phyloP scores from a whole-genome alignment of 2,888 invertebrate species.

The Agapostemon virescens region DNA sequence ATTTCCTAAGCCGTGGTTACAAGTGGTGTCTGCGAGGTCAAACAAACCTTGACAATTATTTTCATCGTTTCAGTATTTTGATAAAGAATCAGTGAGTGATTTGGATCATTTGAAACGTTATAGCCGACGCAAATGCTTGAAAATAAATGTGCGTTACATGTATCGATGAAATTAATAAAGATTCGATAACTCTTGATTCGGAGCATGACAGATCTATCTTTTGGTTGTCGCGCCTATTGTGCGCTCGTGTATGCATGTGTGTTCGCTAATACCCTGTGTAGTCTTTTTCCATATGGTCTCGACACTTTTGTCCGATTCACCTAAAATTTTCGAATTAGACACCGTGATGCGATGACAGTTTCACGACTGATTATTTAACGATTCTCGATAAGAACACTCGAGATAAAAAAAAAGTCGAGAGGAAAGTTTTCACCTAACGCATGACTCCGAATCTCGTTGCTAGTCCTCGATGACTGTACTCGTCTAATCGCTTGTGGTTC shows the following conservation, averaged over 20 bases:
- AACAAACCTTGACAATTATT: background rate
- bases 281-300: background rate
- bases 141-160: too few relatives aligned
- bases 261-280: background rate
- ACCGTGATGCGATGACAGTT: background rate
- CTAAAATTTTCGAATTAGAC: background rate
- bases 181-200: background rate
- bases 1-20: too few relatives aligned
- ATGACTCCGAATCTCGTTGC: background rate
- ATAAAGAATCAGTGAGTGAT: too few relatives aligned
- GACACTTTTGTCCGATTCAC: background rate
- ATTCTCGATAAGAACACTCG: background rate
- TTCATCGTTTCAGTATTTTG: too few relatives aligned
- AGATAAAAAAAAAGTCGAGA: background rate
- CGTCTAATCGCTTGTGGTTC: background rate
- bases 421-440: constrained; percentile 6
- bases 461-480: background rate
- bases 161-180: too few relatives aligned
- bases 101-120: background rate
- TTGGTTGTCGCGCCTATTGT: background rate
- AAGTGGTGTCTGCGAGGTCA: background rate
- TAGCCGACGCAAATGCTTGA: background rate
- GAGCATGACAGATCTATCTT: background rate
- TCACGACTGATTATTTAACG: background rate
- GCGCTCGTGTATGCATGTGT: background rate